Evolutionary conservation across 1,140 invertebrate genomes (phyloP).

Genomic region (Tetranychus cinnabarinus): DNA sequence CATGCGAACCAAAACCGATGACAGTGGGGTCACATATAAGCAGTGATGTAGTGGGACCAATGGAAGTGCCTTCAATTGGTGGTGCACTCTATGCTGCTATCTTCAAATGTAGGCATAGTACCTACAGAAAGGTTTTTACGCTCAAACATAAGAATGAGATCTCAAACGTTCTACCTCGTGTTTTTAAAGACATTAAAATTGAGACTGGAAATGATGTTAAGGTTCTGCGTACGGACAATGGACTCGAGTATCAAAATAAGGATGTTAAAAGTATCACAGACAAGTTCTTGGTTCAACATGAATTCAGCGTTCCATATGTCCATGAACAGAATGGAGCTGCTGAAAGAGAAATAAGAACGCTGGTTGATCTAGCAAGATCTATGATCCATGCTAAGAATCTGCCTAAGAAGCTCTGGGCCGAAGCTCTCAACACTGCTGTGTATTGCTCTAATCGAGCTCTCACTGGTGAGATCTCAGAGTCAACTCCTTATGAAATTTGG

Average conservation of each 20-base stretch:
- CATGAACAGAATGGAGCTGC: slow-evolving; percentile 1
- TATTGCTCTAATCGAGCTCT: slow-evolving; percentile 2
- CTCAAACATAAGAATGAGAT: not conserved
- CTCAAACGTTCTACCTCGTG: not conserved
- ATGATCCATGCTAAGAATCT: slow-evolving; percentile 6
- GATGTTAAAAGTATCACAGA: not conserved
- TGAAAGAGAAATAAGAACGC: not conserved
- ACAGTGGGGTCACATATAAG: not conserved
- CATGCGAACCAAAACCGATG: not conserved
- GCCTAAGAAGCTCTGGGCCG: not conserved
- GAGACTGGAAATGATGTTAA: not conserved
- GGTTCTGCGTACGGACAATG: not conserved
- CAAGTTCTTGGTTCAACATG: slow-evolving; percentile 2
- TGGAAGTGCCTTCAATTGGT: not conserved
- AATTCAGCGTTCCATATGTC: not conserved
- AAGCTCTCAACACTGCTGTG: not conserved
- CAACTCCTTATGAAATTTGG: not conserved
- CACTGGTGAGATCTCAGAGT: not conserved
- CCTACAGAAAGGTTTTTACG: not conserved
- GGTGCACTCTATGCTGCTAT: not conserved
- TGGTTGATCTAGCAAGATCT: slow-evolving; percentile 6
- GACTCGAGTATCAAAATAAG: not conserved
- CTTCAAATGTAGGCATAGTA: not conserved
- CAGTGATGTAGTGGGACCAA: not conserved
- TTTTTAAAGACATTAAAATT: not conserved